Conservation (phyloP, 1,140 invertebrate species). For the Neelides sp. region DNA sequence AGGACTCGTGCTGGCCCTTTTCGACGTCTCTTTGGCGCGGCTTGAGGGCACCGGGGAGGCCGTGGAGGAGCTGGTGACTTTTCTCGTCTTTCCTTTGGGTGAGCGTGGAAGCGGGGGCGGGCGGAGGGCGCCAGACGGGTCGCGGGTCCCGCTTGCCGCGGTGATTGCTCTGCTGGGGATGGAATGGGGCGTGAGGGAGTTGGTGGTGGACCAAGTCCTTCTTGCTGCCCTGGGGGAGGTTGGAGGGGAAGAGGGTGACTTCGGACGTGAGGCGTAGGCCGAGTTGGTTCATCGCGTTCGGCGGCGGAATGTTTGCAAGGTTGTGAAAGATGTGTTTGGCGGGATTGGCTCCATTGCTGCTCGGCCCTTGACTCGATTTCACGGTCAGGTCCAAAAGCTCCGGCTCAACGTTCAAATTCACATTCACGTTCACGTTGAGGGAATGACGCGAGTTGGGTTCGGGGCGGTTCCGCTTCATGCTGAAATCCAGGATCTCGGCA, state of each 20-base stretch:
- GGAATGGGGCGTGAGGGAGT: slow-evolving; percentile 2
- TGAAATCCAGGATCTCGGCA: slow-evolving; percentile 18
- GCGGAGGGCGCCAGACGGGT: not conserved
- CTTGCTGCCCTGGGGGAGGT: not conserved
- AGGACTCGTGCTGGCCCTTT: slow-evolving; percentile 24
- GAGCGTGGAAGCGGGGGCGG: not conserved
- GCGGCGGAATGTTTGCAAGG: slow-evolving; percentile 25
- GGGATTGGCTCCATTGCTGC: slow-evolving; percentile 3
- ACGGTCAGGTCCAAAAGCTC: slow-evolving; percentile 17
- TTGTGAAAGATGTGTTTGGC: slow-evolving; percentile 21
- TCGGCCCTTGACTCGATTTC: too few species aligned
- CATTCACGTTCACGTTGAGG: slow-evolving; percentile 10
- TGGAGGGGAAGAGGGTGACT: slow-evolving; percentile 28
- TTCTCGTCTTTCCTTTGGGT: not conserved
- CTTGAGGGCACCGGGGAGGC: slow-evolving; percentile 2
- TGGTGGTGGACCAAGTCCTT: too few species aligned
- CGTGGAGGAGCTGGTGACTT: not conserved
- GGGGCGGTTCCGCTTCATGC: slow-evolving; percentile 1
- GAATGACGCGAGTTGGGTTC: not conserved
- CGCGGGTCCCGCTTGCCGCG: not conserved
- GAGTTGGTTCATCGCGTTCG: slow-evolving; percentile 25
- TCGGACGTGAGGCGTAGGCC: slow-evolving; percentile 27
- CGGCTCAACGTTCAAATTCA: slow-evolving; percentile 11
- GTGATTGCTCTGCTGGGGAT: slow-evolving; percentile 6
- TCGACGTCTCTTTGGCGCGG: slow-evolving; percentile 24